These are phyloP conservation scores for Chamaea fasciata DNA, from an alignment of 2,113 vertebrate genomes.

Conservation along the genomic window DNA sequence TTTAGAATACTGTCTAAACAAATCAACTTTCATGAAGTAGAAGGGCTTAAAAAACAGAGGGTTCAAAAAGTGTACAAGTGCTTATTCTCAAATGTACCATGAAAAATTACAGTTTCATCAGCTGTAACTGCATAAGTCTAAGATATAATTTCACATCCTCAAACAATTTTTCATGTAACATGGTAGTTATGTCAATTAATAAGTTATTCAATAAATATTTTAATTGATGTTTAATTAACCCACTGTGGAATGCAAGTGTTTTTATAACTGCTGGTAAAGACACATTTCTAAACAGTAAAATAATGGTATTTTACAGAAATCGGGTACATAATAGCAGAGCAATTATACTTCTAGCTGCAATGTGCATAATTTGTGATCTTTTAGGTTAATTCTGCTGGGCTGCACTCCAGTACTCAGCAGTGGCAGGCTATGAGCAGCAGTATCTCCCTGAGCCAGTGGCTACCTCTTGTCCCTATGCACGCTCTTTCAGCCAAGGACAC, in stretches of 20 bases:
- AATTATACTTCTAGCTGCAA: constrained; percentile 40
- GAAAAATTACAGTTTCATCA: neutral
- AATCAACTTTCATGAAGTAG: neutral
- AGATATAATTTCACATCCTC: constrained; percentile 4
- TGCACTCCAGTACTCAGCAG: constrained; percentile 42
- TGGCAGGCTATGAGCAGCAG: neutral
- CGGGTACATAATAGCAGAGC: constrained; percentile 1
- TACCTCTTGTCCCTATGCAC: neutral
- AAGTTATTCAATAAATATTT: constrained; percentile 56
- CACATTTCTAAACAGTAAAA: constrained; percentile 43
- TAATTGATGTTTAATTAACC: constrained; percentile 51
- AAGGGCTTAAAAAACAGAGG: neutral
- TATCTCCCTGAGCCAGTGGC: neutral
- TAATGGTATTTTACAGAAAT: constrained; percentile 56
- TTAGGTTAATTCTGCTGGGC: constrained; percentile 52
- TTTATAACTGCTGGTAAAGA: constrained; percentile 13
- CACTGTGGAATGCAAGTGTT: neutral
- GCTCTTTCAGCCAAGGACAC: neutral
- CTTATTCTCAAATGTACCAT: neutral
- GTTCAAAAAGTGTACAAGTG: neutral
- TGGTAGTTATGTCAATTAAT: constrained; percentile 56
- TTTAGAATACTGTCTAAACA: neutral
- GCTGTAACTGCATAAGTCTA: neutral
- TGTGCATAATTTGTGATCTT: constrained; percentile 46
- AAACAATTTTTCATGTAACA: neutral